Evolutionary conservation across 2,888 invertebrate species (phyloP).

Genomic region (Rhorus exstirpatorius): DNA sequence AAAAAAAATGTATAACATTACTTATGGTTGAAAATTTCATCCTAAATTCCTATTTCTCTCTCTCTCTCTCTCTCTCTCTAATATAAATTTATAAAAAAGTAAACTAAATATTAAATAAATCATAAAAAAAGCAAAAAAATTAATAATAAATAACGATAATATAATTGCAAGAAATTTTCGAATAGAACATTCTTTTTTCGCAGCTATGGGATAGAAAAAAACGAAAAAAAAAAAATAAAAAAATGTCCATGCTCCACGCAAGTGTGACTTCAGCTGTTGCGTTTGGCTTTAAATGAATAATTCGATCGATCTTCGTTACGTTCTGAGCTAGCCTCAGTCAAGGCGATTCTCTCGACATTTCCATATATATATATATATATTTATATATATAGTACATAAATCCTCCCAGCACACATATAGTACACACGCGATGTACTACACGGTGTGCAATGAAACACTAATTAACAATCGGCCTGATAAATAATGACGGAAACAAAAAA

Average conservation of each 20-base stretch:
- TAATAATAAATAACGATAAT: no score
- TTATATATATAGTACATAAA: no score
- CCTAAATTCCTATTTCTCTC: no score
- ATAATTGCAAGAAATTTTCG: no score
- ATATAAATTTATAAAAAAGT: no score
- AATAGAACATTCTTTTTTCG: no score
- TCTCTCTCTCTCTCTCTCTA: no score
- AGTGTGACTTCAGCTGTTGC: background rate
- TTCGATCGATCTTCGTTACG: constrained; percentile 50
- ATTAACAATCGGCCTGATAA: constrained; percentile 4
- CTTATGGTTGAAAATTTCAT: no score
- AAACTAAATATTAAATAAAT: no score
- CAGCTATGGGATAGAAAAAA: background rate
- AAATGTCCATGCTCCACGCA: constrained; percentile 16
- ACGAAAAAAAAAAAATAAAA: background rate
- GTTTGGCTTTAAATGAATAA: constrained; percentile 38
- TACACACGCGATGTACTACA: background rate
- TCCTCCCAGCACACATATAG: background rate
- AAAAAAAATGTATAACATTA: background rate
- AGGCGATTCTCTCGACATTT: constrained; percentile 26
- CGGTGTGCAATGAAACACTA: background rate
- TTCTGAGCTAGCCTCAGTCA: constrained; percentile 14
- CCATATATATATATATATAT: no score
- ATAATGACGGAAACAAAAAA: constrained; percentile 28
- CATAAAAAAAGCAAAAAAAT: no score